Conservation (phyloP, 2,113 vertebrate genomes). For the Gopherus flavomarginatus region DNA sequence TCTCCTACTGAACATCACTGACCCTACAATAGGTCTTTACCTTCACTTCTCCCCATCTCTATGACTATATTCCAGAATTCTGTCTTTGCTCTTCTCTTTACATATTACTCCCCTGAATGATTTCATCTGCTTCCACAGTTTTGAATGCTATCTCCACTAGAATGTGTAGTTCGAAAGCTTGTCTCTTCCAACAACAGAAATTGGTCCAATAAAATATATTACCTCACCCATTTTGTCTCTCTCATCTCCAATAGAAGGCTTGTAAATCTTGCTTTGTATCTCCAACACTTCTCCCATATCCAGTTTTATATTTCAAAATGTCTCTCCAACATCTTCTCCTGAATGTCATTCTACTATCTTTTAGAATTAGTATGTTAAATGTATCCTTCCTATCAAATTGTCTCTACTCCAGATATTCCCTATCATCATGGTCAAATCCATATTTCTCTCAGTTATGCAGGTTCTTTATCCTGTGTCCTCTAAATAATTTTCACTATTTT, state of each 20-base stretch:
- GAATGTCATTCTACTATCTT: background rate
- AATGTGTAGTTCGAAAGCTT: too few species aligned
- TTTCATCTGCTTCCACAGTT: too few species aligned
- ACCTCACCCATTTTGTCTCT: too few species aligned
- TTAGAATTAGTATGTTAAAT: background rate
- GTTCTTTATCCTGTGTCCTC: background rate
- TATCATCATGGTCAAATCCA: background rate
- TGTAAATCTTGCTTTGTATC: background rate
- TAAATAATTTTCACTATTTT: background rate
- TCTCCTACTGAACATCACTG: background rate
- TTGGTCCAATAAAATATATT: too few species aligned
- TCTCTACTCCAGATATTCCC: background rate
- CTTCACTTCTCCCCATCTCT: background rate
- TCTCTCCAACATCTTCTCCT: background rate
- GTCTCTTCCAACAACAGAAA: too few species aligned
- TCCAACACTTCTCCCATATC: too few species aligned
- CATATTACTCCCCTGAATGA: too few species aligned
- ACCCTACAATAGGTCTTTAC: accelerated
- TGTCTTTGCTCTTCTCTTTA: background rate
- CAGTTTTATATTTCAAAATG: background rate
- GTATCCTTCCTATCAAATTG: background rate
- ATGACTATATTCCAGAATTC: too few species aligned
- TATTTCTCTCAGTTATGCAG: background rate
- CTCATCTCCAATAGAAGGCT: background rate
- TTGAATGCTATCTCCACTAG: too few species aligned